phyloP scores from a whole-genome alignment of 1,140 invertebrate genomes.

The Goniozus legneri region DNA sequence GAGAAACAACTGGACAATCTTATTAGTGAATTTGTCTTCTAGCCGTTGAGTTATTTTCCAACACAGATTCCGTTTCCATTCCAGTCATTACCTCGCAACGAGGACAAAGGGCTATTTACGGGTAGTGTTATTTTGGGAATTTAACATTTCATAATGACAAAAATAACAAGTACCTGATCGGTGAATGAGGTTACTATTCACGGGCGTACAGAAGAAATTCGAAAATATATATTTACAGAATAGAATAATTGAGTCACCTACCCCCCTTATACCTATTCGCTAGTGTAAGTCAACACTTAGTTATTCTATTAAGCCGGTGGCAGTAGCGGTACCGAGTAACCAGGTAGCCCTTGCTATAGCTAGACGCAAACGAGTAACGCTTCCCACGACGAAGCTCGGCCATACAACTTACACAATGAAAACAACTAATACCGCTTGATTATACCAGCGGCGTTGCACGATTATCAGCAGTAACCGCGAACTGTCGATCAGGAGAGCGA shows the following conservation, averaged over 20 bases:
- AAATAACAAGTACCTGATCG: not conserved
- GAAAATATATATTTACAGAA: not conserved
- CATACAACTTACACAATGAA: not conserved
- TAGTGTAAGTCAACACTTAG: slow-evolving; percentile 22
- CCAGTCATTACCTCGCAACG: too few species aligned
- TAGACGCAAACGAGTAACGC: too few species aligned
- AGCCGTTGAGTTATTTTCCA: too few species aligned
- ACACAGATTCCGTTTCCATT: too few species aligned
- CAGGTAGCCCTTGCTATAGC: too few species aligned
- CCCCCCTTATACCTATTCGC: slow-evolving; percentile 14
- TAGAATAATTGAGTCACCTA: slow-evolving; percentile 18
- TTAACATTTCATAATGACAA: not conserved
- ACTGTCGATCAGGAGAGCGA: too few species aligned
- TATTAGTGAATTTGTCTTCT: too few species aligned
- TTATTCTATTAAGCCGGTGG: slow-evolving; percentile 28
- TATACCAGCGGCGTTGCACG: slow-evolving; percentile 18
- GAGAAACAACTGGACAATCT: too few species aligned
- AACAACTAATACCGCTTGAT: slow-evolving; percentile 6
- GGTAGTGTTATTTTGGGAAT: too few species aligned
- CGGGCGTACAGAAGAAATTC: not conserved
- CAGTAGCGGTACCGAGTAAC: too few species aligned
- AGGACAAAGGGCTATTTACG: too few species aligned
- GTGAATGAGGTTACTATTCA: not conserved
- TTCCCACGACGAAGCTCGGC: not conserved
- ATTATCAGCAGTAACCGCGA: slow-evolving; percentile 10